A percentile compares a stretch with the other conserved stretches of the same genome.
Conservation (phyloP, 2,113 vertebrate species). For the Nothoprocta pentlandii region DNA sequence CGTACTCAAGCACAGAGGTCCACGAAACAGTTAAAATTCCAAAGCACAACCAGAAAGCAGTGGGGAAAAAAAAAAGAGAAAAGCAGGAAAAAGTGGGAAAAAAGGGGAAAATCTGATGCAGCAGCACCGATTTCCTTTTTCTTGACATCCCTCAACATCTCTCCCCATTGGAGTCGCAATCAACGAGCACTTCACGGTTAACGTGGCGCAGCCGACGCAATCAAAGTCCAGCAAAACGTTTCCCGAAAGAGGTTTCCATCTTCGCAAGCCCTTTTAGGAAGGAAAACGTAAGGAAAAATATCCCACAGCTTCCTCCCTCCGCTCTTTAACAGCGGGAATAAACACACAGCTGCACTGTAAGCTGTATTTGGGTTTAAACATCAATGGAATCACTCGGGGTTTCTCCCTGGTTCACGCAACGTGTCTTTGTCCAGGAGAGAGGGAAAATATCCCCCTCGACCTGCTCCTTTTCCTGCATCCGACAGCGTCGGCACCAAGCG, state of each 20-base stretch:
- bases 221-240: constrained; percentile 65
- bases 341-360: constrained; percentile 30
- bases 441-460: background rate
- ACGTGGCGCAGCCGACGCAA: constrained; percentile 63
- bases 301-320: constrained; percentile 22
- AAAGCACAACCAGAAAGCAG: constrained; percentile 7
- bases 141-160: constrained; percentile 34
- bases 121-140: constrained; percentile 24
- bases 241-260: constrained; percentile 66
- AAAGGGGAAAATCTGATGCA: constrained; percentile 17
- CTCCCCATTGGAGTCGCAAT: constrained; percentile 55
- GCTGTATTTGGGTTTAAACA: constrained; percentile 54
- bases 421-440: constrained; percentile 53
- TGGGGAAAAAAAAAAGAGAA: background rate
- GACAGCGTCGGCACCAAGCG: constrained; percentile 44
- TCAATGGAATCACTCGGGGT: constrained; percentile 26
- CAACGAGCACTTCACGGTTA: constrained; percentile 69
- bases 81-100: background rate
- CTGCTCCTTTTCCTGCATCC: constrained; percentile 56
- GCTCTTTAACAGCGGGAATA: constrained; percentile 7
- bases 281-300: no score
- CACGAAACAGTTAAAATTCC: background rate
- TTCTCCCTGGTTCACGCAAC: constrained; percentile 51
- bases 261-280: background rate
- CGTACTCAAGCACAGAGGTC: background rate